Evolutionary conservation across 1,140 invertebrate species (phyloP), one percentile per base, ranked within the genome.

Genomic region (Lucilia sericata): DNA sequence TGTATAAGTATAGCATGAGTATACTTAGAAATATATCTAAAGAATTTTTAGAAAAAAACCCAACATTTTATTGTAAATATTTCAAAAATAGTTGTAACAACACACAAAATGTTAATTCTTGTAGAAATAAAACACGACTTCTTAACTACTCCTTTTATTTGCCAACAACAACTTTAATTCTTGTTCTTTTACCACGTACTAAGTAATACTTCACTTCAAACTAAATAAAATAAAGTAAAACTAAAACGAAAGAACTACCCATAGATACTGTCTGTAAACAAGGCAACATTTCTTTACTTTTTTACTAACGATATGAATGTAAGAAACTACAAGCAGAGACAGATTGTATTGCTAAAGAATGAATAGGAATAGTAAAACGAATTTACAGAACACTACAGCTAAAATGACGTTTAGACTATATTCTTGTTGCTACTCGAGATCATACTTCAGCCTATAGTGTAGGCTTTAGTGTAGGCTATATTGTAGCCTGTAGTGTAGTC

Each of bases 101-200:
- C 65, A 70, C 5, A 70, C 19, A 70, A 21, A 70, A 70, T 70
- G 19, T 70, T 70, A 70, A 70, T 70, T 70, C 65, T 12, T 70
- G 5, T 25, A 70, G 65, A 21, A 70, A 70, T 70, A 70, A 70
- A 70, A 70, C 65, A 21, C 65, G n/a, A 60, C 14, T 60, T 17
- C n/a, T n/a, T 17, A n/a, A n/a, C n/a, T 60, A n/a, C 55, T 17
- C n/a, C n/a, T 3, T 2, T 5, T n/a, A 2, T n/a, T 3, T 30
- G 25, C 55, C 55, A 14, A 60, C 2, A 42, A 42, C 42, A 8
- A 42, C 2, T 42, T 42, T 42, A 3, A 7, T 42, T 3, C 10
- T 10, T 42, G 5, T 42, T 10, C 7, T 42, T 42, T 42, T 42
- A 8, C 42, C 42, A 42, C 42, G 42, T 42, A 42, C 42, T 8